A percentile compares a stretch with the other conserved stretches of the same genome.
These are phyloP conservation scores for Thamnophis elegans DNA, from an alignment of 2,797 vertebrate species.

Conservation along the genomic window DNA sequence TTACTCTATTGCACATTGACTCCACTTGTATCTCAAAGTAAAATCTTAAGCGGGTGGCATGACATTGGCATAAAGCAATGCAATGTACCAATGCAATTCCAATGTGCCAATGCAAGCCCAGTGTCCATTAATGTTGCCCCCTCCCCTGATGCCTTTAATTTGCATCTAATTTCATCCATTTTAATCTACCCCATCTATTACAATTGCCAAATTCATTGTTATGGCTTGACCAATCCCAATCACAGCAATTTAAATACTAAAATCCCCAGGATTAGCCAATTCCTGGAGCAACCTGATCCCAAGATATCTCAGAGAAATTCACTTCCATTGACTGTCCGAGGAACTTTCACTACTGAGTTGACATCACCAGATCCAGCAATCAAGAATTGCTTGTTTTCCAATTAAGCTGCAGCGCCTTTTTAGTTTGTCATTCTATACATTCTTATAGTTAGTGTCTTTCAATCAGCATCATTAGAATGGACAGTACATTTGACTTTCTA, in stretches of 20 bases:
- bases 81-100: neutral
- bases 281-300: neutral
- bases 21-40: neutral
- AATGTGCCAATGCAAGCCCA: neutral
- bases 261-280: neutral
- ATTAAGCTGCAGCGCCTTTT: neutral
- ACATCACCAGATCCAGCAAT: neutral
- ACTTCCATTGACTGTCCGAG: neutral
- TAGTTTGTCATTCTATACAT: neutral
- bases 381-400: neutral
- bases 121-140: neutral
- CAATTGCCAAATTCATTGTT: neutral
- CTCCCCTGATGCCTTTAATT: neutral
- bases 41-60: neutral
- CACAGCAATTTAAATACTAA: neutral
- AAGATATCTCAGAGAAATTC: neutral
- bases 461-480: neutral
- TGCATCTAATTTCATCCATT: neutral
- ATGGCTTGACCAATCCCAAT: neutral
- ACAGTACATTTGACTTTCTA: neutral
- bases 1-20: conserved; percentile 40
- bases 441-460: neutral
- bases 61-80: neutral
- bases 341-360: neutral
- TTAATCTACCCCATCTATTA: neutral